Conservation (phyloP, 1,140 invertebrate species). For the Trissolcus basalis region DNA sequence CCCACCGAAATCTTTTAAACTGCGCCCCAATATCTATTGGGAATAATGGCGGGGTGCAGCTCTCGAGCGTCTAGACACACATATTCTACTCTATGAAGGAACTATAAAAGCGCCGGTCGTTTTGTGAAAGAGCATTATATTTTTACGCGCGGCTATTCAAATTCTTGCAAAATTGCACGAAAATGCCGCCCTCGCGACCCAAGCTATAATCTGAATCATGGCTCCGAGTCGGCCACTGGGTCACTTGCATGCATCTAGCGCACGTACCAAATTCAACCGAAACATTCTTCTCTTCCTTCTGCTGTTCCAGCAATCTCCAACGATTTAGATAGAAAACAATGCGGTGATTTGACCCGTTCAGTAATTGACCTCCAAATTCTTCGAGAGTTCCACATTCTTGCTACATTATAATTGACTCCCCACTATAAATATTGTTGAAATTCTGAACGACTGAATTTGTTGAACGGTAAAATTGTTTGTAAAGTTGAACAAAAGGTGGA, state of each 20-base stretch:
- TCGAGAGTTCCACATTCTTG: too few relatives aligned
- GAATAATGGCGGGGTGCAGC: slow-evolving; percentile 64
- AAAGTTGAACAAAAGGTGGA: too few relatives aligned
- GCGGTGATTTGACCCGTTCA: too few relatives aligned
- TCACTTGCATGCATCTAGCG: slow-evolving; percentile 65
- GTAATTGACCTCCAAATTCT: too few relatives aligned
- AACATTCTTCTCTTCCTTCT: slow-evolving; percentile 32
- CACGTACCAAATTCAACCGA: slow-evolving; percentile 40
- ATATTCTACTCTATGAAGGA: slow-evolving; percentile 54
- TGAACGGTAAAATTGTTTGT: too few relatives aligned
- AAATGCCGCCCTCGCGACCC: slow-evolving; percentile 64
- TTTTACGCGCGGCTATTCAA: slow-evolving; percentile 73
- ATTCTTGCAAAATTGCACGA: slow-evolving; percentile 75
- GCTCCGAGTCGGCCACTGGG: slow-evolving; percentile 67
- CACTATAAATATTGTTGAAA: too few relatives aligned
- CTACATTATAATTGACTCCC: too few relatives aligned
- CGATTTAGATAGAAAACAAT: neutral
- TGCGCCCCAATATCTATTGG: slow-evolving; percentile 60
- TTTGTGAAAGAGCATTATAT: slow-evolving; percentile 66
- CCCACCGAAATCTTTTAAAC: slow-evolving; percentile 67
- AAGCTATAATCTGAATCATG: slow-evolving; percentile 67
- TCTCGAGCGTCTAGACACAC: slow-evolving; percentile 63
- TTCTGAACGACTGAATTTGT: too few relatives aligned
- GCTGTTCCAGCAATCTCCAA: slow-evolving; percentile 8
- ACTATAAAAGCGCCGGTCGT: slow-evolving; percentile 64